Evolutionary conservation across 1,140 invertebrate species (phyloP).

Genomic region (Drosophila takahashii): DNA sequence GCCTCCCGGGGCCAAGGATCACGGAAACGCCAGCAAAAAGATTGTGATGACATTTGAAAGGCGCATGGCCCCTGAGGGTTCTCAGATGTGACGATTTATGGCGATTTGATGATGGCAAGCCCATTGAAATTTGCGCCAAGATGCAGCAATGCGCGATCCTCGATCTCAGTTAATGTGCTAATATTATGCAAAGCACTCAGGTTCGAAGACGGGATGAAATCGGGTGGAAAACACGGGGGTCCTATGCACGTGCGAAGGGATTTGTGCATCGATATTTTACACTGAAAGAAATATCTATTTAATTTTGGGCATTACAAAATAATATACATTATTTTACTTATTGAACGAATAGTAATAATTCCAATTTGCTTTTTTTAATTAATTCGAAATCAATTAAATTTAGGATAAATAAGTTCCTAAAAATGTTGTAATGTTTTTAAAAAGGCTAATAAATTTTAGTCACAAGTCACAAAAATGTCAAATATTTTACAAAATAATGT

Average conservation of each 20-base stretch:
- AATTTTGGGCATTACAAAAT: too few relatives aligned
- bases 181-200: slow-evolving; percentile 74
- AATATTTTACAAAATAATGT: too few relatives aligned
- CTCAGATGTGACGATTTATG: slow-evolving; percentile 64
- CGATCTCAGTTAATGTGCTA: slow-evolving; percentile 34
- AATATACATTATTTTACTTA: too few relatives aligned
- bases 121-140: slow-evolving; percentile 59
- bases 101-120: slow-evolving; percentile 68
- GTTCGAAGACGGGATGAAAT: slow-evolving; percentile 61
- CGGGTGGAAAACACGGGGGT: slow-evolving; percentile 38
- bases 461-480: too few relatives aligned
- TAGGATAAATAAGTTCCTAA: too few relatives aligned
- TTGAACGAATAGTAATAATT: too few relatives aligned
- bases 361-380: too few relatives aligned
- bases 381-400: too few relatives aligned
- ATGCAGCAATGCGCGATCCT: slow-evolving; percentile 28
- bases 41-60: slow-evolving; percentile 65
- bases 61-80: slow-evolving; percentile 29
- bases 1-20: slow-evolving; percentile 53
- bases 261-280: slow-evolving; percentile 32
- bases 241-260: slow-evolving; percentile 62
- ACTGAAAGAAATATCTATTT: slow-evolving; percentile 5
- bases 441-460: too few relatives aligned
- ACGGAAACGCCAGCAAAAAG: slow-evolving; percentile 31
- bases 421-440: too few relatives aligned